These are phyloP conservation scores for Gallinago nigripennis DNA, from an alignment of 2,797 vertebrate genomes.

Conservation along the genomic window DNA sequence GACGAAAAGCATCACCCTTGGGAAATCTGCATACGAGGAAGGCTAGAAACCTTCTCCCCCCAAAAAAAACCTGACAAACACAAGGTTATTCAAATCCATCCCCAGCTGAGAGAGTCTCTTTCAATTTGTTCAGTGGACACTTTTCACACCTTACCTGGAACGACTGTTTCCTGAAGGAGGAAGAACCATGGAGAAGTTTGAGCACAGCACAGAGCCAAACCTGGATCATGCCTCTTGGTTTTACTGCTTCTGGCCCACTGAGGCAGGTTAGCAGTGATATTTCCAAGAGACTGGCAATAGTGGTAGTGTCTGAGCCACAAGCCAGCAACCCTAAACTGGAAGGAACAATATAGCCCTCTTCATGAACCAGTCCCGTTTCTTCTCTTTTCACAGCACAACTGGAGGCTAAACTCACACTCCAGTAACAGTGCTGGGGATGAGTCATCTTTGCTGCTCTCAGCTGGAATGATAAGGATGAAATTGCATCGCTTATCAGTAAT, in stretches of 20 bases:
- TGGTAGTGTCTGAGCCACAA: neutral
- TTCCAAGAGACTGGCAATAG: neutral
- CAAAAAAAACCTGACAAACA: neutral
- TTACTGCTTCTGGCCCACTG: neutral
- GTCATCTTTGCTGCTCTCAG: neutral
- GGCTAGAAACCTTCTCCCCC: neutral
- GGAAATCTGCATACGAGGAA: slow-evolving; percentile 38
- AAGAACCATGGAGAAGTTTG: neutral
- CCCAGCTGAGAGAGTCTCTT: slow-evolving; percentile 14
- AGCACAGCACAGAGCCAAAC: neutral
- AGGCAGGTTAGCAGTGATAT: neutral
- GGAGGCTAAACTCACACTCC: neutral
- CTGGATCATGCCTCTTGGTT: neutral
- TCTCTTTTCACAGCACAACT: neutral
- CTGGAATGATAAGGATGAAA: slow-evolving; percentile 13
- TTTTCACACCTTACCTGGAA: slow-evolving; percentile 18
- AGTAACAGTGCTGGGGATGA: neutral
- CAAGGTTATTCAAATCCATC: neutral
- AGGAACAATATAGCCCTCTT: neutral
- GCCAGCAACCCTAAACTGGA: neutral
- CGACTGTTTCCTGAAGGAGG: neutral
- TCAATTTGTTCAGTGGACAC: slow-evolving; percentile 9
- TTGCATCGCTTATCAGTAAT: neutral
- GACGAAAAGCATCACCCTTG: neutral
- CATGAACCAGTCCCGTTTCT: neutral